Evolutionary conservation across 2,888 invertebrate genomes (phyloP).

Genomic region (Luffia ferchaultella): DNA sequence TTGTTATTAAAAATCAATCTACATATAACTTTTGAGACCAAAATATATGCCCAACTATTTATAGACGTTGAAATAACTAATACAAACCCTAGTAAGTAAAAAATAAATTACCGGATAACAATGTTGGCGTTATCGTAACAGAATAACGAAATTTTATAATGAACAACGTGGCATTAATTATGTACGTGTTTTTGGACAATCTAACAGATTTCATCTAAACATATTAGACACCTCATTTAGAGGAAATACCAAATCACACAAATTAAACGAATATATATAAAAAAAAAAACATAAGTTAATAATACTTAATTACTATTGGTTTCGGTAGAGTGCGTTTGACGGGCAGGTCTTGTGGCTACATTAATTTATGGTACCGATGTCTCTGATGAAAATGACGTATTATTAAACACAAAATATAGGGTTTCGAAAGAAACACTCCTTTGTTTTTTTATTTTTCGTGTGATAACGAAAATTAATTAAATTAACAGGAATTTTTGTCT

Average conservation of each 20-base stretch:
- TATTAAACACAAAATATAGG: too few relatives aligned
- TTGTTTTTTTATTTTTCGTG: too few relatives aligned
- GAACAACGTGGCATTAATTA: not conserved
- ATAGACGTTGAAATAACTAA: too few relatives aligned
- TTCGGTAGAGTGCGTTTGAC: conserved; percentile 27
- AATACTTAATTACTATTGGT: conserved; percentile 36
- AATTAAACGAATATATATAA: conserved; percentile 35
- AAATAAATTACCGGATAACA: not conserved
- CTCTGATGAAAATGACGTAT: not conserved
- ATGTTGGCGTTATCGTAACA: not conserved
- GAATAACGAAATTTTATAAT: not conserved
- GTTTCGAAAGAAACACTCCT: too few relatives aligned
- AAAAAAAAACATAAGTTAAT: conserved; percentile 41
- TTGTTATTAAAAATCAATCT: too few relatives aligned
- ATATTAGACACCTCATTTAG: conserved; percentile 22
- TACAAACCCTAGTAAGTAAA: too few relatives aligned
- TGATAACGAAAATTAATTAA: too few relatives aligned
- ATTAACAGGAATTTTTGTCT: too few relatives aligned
- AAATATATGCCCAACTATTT: too few relatives aligned
- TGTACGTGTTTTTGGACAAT: not conserved
- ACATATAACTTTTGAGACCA: too few relatives aligned
- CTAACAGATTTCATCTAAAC: conserved; percentile 19
- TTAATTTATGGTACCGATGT: not conserved
- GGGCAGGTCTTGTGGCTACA: not conserved
- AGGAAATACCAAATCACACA: conserved; percentile 44